These are phyloP conservation scores for Sterna hirundo DNA, from an alignment of 2,113 vertebrate genomes.

Conservation along the genomic window DNA sequence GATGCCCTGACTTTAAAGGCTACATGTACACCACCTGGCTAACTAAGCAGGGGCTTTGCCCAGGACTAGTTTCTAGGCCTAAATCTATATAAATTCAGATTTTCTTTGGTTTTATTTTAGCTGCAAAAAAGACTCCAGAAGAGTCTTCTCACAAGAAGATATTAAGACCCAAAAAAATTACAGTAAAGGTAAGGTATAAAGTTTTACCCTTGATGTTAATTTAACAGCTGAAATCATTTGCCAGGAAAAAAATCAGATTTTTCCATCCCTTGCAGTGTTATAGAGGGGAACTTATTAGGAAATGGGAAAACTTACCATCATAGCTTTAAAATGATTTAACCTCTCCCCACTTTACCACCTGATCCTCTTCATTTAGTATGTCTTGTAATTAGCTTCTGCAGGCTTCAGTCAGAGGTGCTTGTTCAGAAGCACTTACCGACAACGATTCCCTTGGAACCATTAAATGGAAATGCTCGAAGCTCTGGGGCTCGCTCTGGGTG, in stretches of 20 bases:
- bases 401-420: background rate
- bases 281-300: background rate
- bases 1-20: background rate
- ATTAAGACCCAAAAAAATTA: background rate
- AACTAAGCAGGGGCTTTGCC: background rate
- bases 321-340: background rate
- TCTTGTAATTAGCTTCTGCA: background rate
- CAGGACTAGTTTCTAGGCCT: background rate
- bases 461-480: background rate
- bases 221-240: background rate
- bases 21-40: no score
- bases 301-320: background rate
- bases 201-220: background rate
- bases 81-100: background rate
- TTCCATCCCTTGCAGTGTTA: background rate
- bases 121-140: background rate
- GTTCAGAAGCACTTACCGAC: background rate
- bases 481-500: background rate
- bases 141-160: background rate
- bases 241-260: background rate
- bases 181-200: background rate
- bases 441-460: background rate
- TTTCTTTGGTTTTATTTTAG: background rate
- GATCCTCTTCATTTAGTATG: background rate
- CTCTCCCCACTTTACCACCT: background rate